A percentile compares a stretch with the other conserved stretches of the same genome.
These are phyloP conservation scores for Brachirus orientalis DNA, from an alignment of 2,113 vertebrate species.

Conservation along the genomic window DNA sequence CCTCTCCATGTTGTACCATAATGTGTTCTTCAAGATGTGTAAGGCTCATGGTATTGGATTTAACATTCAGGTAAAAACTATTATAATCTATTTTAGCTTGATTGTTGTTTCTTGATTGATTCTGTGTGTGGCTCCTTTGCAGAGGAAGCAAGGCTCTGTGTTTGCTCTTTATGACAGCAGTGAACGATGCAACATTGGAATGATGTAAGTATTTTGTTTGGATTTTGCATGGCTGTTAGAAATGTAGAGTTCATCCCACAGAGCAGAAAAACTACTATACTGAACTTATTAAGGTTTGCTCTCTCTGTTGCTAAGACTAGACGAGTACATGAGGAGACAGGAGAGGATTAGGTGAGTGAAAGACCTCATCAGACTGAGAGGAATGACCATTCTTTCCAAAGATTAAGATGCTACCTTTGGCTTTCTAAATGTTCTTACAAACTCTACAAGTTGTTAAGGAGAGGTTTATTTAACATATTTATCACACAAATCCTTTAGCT, in stretches of 20 bases:
- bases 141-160: conserved; percentile 72
- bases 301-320: conserved; percentile 9
- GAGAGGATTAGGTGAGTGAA: conserved; percentile 21
- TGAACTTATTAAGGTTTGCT: conserved; percentile 53
- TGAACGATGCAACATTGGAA: conserved; percentile 69
- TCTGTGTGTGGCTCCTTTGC: conserved; percentile 34
- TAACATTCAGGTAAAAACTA: conserved; percentile 84
- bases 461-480: conserved; percentile 89
- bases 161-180: conserved; percentile 73
- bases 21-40: conserved; percentile 85
- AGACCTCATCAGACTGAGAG: conserved; percentile 3
- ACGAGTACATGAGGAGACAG: conserved; percentile 3
- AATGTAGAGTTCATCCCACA: too few species aligned
- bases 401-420: conserved; percentile 63
- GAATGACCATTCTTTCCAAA: conserved; percentile 42
- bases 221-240: background rate
- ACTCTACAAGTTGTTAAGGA: conserved; percentile 51
- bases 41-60: conserved; percentile 86
- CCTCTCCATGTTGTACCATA: conserved; percentile 84
- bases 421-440: conserved; percentile 55
- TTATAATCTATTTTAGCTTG: too few species aligned
- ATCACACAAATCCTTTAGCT: conserved; percentile 86
- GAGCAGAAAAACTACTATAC: too few species aligned
- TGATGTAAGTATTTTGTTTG: conserved; percentile 73
- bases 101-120: conserved; percentile 8